These are phyloP conservation scores for Drosophila mayaguana DNA, from an alignment of 2,888 invertebrate genomes.

Conservation along the genomic window DNA sequence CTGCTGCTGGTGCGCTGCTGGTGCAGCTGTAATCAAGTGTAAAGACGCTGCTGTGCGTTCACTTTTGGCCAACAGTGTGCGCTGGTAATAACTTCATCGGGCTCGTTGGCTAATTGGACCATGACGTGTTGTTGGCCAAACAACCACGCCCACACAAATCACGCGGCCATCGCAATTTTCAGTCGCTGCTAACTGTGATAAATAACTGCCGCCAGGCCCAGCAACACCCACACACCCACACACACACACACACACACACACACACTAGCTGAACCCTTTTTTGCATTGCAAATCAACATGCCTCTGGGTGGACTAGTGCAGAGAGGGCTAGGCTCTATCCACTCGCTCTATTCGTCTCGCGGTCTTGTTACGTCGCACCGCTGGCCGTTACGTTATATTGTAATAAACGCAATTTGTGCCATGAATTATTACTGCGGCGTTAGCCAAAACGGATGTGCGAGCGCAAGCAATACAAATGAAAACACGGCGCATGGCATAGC, in stretches of 20 bases:
- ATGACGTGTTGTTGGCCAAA: constrained; percentile 59
- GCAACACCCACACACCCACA: constrained; percentile 11
- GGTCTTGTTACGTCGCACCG: constrained; percentile 21
- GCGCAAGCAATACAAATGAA: constrained; percentile 50
- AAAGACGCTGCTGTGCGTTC: constrained; percentile 57
- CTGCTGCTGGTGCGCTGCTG: not conserved
- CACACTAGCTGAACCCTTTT: constrained; percentile 34
- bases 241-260: constrained; percentile 5
- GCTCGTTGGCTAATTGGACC: constrained; percentile 62
- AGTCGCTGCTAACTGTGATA: constrained; percentile 40
- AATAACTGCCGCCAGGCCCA: constrained; percentile 49
- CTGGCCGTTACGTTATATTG: constrained; percentile 61
- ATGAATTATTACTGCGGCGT: constrained; percentile 81
- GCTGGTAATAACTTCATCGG: constrained; percentile 56
- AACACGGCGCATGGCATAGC: constrained; percentile 25
- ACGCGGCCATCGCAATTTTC: constrained; percentile 46
- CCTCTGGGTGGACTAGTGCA: constrained; percentile 30
- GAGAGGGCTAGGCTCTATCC: constrained; percentile 16
- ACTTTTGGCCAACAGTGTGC: constrained; percentile 56
- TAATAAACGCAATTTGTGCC: constrained; percentile 82
- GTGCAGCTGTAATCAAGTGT: constrained; percentile 57
- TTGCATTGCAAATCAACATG: constrained; percentile 65
- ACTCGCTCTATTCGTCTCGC: not conserved
- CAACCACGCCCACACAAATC: constrained; percentile 61
- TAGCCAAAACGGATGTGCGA: constrained; percentile 66